phyloP scores from a whole-genome alignment of 2,797 vertebrate genomes.

The Esox masquinongy region DNA sequence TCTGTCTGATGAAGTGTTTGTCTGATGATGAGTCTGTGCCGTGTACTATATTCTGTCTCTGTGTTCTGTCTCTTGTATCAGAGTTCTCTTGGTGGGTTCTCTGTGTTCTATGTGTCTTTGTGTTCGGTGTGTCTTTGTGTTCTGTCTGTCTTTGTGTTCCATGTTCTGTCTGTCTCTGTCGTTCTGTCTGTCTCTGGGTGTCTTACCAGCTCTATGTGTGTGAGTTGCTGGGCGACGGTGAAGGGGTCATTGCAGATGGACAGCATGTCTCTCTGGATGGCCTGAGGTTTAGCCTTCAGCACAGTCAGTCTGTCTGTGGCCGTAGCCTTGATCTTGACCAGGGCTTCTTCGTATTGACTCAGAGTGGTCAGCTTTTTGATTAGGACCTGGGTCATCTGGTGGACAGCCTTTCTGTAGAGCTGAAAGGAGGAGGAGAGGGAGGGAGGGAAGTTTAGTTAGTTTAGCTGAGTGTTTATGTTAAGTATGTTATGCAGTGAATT shows the following conservation, averaged over 20 bases:
- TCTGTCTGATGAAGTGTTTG: too few species aligned
- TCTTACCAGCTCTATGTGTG: constrained; percentile 91
- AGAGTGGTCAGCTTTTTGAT: constrained; percentile 85
- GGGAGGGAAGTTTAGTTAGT: neutral
- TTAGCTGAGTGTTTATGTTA: neutral
- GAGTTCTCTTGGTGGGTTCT: too few species aligned
- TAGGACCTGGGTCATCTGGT: constrained; percentile 87
- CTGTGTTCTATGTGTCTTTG: too few species aligned
- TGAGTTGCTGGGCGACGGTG: constrained; percentile 91
- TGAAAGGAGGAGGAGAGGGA: constrained; percentile 52
- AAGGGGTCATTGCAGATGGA: constrained; percentile 91
- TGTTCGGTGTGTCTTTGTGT: neutral
- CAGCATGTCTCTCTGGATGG: constrained; percentile 86
- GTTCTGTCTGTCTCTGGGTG: neutral
- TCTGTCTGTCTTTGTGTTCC: neutral
- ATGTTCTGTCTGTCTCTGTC: neutral
- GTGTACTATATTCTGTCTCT: too few species aligned
- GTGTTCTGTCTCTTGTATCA: too few species aligned
- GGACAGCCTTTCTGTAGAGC: constrained; percentile 85
- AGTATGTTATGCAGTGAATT: neutral
- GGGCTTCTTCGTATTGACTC: constrained; percentile 91
- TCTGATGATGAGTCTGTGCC: too few species aligned
- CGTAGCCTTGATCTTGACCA: constrained; percentile 84
- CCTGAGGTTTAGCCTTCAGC: constrained; percentile 88
- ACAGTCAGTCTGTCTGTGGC: constrained; percentile 81